Conservation (phyloP, 1,140 invertebrate species). For the Papilio aristodemus region DNA sequence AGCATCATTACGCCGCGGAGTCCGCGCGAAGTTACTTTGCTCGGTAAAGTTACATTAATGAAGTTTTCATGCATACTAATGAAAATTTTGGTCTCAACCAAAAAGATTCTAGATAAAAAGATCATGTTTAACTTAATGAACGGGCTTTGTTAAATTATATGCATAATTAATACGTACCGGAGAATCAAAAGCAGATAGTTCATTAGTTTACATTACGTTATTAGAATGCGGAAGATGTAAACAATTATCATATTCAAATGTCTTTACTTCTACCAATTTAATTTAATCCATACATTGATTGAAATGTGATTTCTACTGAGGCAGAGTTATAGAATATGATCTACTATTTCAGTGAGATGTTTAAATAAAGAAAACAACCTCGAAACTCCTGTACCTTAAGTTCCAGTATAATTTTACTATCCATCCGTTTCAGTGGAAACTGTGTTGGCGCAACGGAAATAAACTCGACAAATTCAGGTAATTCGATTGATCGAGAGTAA, state of each 20-base stretch:
- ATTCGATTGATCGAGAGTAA: not conserved
- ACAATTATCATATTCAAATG: too few relatives aligned
- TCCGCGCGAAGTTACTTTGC: slow-evolving; percentile 1
- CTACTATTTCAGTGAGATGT: not conserved
- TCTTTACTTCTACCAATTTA: too few relatives aligned
- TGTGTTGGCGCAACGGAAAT: slow-evolving; percentile 1
- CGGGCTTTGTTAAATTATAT: not conserved
- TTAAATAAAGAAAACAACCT: not conserved
- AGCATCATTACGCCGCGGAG: not conserved
- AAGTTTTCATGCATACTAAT: slow-evolving; percentile 22
- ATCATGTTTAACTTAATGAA: slow-evolving; percentile 11
- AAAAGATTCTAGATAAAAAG: not conserved
- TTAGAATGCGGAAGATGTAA: too few relatives aligned
- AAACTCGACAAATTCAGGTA: not conserved
- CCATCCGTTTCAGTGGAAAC: slow-evolving; percentile 12
- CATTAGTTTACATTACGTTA: too few relatives aligned
- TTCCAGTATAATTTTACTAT: slow-evolving; percentile 1
- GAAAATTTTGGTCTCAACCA: slow-evolving; percentile 6
- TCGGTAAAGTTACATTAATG: slow-evolving; percentile 15
- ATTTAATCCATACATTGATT: not conserved
- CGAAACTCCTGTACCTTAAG: not conserved
- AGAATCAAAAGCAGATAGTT: too few relatives aligned
- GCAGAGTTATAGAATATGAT: not conserved
- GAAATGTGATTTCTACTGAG: not conserved
- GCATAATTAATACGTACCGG: too few relatives aligned